Conservation (phyloP, 2,113 vertebrate genomes). For the Cromileptes altivelis region DNA sequence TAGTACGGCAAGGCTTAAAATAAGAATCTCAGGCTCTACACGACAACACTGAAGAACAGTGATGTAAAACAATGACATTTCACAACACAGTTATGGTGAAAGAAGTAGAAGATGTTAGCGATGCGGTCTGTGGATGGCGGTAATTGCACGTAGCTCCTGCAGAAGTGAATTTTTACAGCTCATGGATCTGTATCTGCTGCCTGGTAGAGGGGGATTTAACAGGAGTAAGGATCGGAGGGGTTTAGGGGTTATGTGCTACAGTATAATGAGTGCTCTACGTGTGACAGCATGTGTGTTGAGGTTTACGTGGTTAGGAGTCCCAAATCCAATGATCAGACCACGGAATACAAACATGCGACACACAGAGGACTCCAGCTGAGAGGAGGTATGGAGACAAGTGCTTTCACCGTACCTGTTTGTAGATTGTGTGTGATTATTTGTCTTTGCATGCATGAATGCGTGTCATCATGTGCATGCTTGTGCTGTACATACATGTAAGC, state of each 20-base stretch:
- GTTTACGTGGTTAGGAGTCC: slow-evolving; percentile 9
- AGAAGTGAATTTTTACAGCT: slow-evolving; percentile 49
- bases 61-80: slow-evolving; percentile 47
- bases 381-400: not conserved
- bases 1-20: not conserved
- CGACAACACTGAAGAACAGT: not conserved
- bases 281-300: slow-evolving; percentile 25
- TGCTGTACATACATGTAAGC: not conserved
- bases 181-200: slow-evolving; percentile 47
- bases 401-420: too few relatives aligned
- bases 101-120: slow-evolving; percentile 15
- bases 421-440: not conserved
- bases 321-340: slow-evolving; percentile 5
- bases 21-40: not conserved
- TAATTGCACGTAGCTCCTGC: slow-evolving; percentile 35
- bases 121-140: not conserved
- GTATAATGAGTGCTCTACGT: slow-evolving; percentile 21
- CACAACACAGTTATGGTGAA: not conserved
- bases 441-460: not conserved
- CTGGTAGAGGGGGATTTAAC: slow-evolving; percentile 24
- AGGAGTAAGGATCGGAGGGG: slow-evolving; percentile 1
- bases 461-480: not conserved
- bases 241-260: slow-evolving; percentile 23
- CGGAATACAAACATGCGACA: not conserved
- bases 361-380: not conserved